Evolutionary conservation across 1,140 invertebrate genomes (phyloP).

Genomic region (Drosophila melanogaster): Release_6_plus_ISO1_MT NC_004354.4:14761001-14761500

Average conservation of each 20-base stretch:
- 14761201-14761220: neutral
- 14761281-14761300: neutral
- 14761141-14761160: too few relatives aligned
- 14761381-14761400: slow-evolving; percentile 9
- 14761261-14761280: neutral
- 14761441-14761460: slow-evolving; percentile 7
- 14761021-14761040: neutral
- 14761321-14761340: neutral
- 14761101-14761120: neutral
- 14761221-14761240: neutral
- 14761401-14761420: neutral
- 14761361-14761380: slow-evolving; percentile 25
- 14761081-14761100: neutral
- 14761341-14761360: slow-evolving; percentile 10
- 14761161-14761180: too few relatives aligned
- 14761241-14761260: neutral
- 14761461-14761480: slow-evolving; percentile 32
- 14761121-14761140: too few relatives aligned
- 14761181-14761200: neutral
- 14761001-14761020: neutral
- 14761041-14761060: neutral
- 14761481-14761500: slow-evolving; percentile 3
- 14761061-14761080: neutral
- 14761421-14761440: neutral
- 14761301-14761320: neutral